phyloP scores from a whole-genome alignment of 1,140 invertebrate species.

The Triops cancriformis region DNA sequence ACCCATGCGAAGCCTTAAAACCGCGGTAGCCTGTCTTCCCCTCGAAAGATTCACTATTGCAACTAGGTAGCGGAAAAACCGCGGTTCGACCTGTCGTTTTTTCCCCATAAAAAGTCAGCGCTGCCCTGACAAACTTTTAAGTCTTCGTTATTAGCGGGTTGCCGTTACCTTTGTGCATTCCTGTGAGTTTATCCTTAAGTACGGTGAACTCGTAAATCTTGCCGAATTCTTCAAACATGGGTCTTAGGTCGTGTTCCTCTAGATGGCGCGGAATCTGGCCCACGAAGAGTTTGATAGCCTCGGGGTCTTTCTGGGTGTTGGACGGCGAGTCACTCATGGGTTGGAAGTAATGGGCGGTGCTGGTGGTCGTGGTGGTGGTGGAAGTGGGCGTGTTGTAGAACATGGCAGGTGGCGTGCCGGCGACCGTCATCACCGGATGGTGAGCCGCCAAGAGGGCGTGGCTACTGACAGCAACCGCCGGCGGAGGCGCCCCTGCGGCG shows the following conservation, averaged over 20 bases:
- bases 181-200: slow-evolving; percentile 84
- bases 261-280: slow-evolving; percentile 87
- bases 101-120: no score
- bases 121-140: no score
- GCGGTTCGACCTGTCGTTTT: no score
- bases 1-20: no score
- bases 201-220: slow-evolving; percentile 90
- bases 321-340: neutral
- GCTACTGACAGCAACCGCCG: neutral
- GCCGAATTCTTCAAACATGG: slow-evolving; percentile 86
- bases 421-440: neutral
- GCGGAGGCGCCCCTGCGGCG: neutral
- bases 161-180: slow-evolving; percentile 81
- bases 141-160: neutral
- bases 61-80: no score
- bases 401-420: neutral
- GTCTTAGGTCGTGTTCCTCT: slow-evolving; percentile 76
- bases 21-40: no score
- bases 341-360: neutral
- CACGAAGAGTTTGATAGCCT: slow-evolving; percentile 77
- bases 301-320: slow-evolving; percentile 41
- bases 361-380: neutral
- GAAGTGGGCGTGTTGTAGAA: neutral
- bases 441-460: neutral
- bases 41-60: no score